phyloP scores from a whole-genome alignment of 2,113 vertebrate genomes.

The Mixornis gularis region DNA sequence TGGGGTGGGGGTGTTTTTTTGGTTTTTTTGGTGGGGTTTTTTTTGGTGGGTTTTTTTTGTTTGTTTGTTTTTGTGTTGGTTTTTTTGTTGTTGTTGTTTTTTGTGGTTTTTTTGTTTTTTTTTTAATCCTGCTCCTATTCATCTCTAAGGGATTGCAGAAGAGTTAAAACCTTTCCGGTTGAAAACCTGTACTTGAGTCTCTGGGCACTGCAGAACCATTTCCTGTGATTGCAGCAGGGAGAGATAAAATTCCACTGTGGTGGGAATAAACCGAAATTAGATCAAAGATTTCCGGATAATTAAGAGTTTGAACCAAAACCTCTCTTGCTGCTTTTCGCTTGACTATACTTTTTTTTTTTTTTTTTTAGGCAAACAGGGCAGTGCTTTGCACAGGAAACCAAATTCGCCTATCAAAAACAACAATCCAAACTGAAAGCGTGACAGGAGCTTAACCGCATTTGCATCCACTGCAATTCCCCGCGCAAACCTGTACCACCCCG shows the following conservation, averaged over 20 bases:
- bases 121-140: neutral
- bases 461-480: neutral
- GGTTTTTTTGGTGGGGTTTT: no score
- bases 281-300: neutral
- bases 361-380: neutral
- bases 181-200: neutral
- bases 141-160: neutral
- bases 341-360: neutral
- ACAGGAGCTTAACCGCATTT: neutral
- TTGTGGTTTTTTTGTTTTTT: no score
- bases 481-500: neutral
- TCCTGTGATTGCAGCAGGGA: conserved; percentile 4
- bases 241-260: conserved; percentile 10
- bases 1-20: no score
- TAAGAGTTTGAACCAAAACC: neutral
- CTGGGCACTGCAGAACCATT: neutral
- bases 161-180: neutral
- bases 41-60: no score
- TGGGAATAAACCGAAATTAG: neutral
- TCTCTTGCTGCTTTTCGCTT: neutral
- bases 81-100: no score
- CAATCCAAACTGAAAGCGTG: neutral
- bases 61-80: no score
- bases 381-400: neutral
- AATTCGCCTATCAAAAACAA: neutral